Evolutionary conservation across 2,888 invertebrate genomes (phyloP).

Genomic region (Leucozona laternaria): DNA sequence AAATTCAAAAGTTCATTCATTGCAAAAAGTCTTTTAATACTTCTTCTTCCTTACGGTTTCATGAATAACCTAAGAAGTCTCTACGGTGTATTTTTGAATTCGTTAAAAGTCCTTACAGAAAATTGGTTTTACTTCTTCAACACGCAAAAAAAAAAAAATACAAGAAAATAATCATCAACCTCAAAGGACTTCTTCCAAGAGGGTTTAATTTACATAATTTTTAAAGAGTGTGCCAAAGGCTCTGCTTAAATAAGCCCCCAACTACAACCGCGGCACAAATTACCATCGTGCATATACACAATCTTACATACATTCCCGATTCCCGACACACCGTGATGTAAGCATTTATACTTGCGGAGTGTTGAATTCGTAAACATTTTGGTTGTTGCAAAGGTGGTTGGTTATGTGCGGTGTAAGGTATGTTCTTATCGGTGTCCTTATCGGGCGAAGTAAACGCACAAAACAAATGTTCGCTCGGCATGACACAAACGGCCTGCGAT

Average conservation of each 20-base stretch:
- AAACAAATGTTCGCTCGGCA: conserved; percentile 74
- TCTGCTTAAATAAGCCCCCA: conserved; percentile 46
- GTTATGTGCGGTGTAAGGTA: neutral
- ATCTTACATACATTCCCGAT: conserved; percentile 43
- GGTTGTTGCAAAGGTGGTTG: conserved; percentile 27
- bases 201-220: conserved; percentile 40
- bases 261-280: conserved; percentile 26
- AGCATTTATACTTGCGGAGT: conserved; percentile 58
- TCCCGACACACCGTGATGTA: conserved; percentile 49
- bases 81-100: conserved; percentile 35
- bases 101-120: conserved; percentile 24
- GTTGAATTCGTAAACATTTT: conserved; percentile 61
- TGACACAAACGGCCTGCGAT: conserved; percentile 70
- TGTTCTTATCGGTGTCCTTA: conserved; percentile 63
- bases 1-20: conserved; percentile 41
- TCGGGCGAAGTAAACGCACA: conserved; percentile 50
- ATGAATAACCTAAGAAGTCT: conserved; percentile 23
- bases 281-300: conserved; percentile 31
- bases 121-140: conserved; percentile 23
- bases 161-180: neutral
- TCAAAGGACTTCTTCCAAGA: conserved; percentile 30
- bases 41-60: conserved; percentile 20
- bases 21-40: conserved; percentile 7
- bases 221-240: conserved; percentile 40
- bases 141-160: neutral